Evolutionary conservation across 1,140 invertebrate genomes (phyloP), one percentile per base, ranked within the genome.

Genomic region (Hycleus phaleratus): DNA sequence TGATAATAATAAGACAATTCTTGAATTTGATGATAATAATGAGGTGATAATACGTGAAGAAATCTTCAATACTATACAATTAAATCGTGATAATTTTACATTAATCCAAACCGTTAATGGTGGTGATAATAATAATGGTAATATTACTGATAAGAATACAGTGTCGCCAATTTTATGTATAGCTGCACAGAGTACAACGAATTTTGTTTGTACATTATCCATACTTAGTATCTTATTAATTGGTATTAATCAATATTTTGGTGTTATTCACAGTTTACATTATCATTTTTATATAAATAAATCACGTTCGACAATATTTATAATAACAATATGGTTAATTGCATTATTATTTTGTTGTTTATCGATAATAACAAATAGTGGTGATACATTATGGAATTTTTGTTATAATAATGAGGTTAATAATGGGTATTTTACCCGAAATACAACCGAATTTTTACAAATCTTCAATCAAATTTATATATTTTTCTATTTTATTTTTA

Each of bases 231-330:
- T 93, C 4, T 79, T 91, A 6, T 79, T 93, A 7, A 91, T 95
- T 39, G 87, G 88, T 1, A 74, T 91, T 2, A 91, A 95, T 68
- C 87, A 93, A 66, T 93, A 91, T 73, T 86, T 88, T 60, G 91
- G 91, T 0, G 89, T 95, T 32, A 87, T 90, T 4, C 87, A 90
- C 70, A 91, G 91, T 0, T 76, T 93, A 24, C 82, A 88, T n/a
- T 93, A 93, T 71, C 85, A 88, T 59, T 82, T 83, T 10, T 81
- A 85, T 32, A 80, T 94, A 56, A 83, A 90, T 64, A 84, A 88
- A 64, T 74, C 83, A 7, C 83, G 85, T 44, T 87, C 86, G 0
- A 82, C 79, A 2, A 71, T 85, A 0, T 76, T 91, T 8, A 87
- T 93, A 50, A 75, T 81, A 6, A 73, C 78, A 9, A 79, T 81